Evolutionary conservation across 2,797 vertebrate genomes (phyloP), one percentile per base, ranked within the genome.

Genomic region (Melanotaenia pygmaea): DNA sequence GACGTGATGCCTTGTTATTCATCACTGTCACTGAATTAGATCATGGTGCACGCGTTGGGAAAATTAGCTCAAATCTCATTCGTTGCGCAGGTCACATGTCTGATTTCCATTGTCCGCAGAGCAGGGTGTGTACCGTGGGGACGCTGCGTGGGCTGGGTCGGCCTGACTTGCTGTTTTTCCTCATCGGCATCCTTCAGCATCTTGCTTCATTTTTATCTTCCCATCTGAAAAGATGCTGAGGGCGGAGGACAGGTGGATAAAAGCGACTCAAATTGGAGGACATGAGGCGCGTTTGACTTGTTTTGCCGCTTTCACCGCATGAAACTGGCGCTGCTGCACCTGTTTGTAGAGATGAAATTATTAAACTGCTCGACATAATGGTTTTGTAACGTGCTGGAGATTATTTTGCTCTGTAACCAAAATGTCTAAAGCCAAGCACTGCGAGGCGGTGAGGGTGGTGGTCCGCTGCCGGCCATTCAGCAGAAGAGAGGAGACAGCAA

Each of bases 371-470:
- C 47, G 16, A 69, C 26, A 58, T 54, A 11, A 67, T 24, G 67
- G n/a, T 59, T n/a, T 30, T 64, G 57, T 56, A 62, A 67, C 57
- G 67, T 9, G 69, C 37, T 45, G 74, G 76, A 59, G 59, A 38
- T 0, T 40, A 12, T 18, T 74, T 7, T 73, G 8, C 24, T n/a
- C 12, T 37, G 10, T 16, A 57, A 35, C 28, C 37, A 68, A 77
- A 74, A 95, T 95, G 95, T 95, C 95, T 59, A 95, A 95, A 89
- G 77, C 73, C 76, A 96, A 95, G 87, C 92, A 92, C 20, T 89
- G 91, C 77, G 97, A 99, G 93, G 93, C 97, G 66, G 95, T 99
- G 16, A 94, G 93, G 95, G 98, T 99, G 94, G 98, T 98, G 94
- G 97, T 97, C 68, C 95, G 98, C 72, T 98, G 97, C 93, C 96